phyloP scores from a whole-genome alignment of 2,113 vertebrate species.

The Alethe diademata region DNA sequence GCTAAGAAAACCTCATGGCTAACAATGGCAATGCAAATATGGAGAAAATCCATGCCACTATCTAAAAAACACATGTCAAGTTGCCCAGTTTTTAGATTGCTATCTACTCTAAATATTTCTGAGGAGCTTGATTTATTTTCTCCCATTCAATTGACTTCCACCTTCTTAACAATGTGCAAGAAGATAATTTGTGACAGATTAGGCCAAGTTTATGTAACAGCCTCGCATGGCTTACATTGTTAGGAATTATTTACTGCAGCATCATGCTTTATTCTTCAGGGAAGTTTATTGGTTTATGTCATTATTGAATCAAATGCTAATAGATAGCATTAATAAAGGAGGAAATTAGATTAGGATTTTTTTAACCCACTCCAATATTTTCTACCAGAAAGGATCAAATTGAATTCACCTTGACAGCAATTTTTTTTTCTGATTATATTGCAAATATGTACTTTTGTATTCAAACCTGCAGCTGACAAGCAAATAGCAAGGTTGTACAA shows the following conservation, averaged over 20 bases:
- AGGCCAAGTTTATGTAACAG: neutral
- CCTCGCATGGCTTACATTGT: neutral
- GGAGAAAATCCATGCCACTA: neutral
- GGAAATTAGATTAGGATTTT: neutral
- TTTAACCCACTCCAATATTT: neutral
- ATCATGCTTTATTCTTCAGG: neutral
- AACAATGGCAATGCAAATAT: neutral
- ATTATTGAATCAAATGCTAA: neutral
- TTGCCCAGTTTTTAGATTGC: neutral
- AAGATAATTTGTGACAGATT: neutral
- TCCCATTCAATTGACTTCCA: neutral
- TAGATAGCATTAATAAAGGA: neutral
- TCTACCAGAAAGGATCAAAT: neutral
- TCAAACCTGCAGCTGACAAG: neutral
- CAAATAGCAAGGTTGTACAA: neutral
- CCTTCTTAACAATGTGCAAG: neutral
- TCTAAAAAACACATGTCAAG: neutral
- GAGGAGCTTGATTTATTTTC: neutral
- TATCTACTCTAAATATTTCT: neutral
- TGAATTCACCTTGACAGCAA: neutral
- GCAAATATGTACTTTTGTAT: neutral
- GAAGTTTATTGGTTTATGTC: neutral
- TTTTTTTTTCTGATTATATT: neutral
- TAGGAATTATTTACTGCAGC: neutral
- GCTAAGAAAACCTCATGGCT: neutral